phyloP scores from a whole-genome alignment of 2,797 vertebrate species.

The Scleropages formosus region DNA sequence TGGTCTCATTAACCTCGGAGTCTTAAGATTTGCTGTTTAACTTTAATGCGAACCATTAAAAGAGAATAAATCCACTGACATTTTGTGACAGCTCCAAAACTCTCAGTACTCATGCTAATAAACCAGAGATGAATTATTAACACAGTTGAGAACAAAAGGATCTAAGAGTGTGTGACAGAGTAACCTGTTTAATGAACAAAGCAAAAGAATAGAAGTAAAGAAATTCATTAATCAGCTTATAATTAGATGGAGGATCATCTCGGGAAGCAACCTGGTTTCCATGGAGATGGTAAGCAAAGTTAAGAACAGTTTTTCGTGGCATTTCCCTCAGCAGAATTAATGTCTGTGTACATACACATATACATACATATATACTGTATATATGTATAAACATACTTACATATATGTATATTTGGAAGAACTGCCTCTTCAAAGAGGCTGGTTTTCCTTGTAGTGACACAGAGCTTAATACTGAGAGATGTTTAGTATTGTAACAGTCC shows the following conservation, averaged over 20 bases:
- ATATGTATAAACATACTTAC: neutral
- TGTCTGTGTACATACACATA: neutral
- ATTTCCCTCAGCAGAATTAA: neutral
- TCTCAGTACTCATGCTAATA: slow-evolving; percentile 16
- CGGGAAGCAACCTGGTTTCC: slow-evolving; percentile 13
- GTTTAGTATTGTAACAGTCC: no score
- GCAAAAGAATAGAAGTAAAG: slow-evolving; percentile 18
- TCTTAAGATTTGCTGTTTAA: neutral
- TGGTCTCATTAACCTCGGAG: no score
- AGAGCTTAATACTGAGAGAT: neutral
- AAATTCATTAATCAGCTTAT: slow-evolving; percentile 11
- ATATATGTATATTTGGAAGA: neutral
- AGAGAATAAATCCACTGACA: slow-evolving; percentile 1
- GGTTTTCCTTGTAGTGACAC: slow-evolving; percentile 15
- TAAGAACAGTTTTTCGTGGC: neutral
- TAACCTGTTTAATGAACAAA: neutral
- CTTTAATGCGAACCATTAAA: slow-evolving; percentile 13
- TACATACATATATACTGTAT: neutral
- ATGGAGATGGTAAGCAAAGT: slow-evolving; percentile 8
- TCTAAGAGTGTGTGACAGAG: neutral
- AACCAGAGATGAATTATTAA: slow-evolving; percentile 22
- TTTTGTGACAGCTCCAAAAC: slow-evolving; percentile 16
- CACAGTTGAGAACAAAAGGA: slow-evolving; percentile 9
- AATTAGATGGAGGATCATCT: slow-evolving; percentile 7
- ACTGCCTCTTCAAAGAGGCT: neutral